phyloP scores from a whole-genome alignment of 2,888 invertebrate genomes.

The Zootermopsis nevadensis region DNA sequence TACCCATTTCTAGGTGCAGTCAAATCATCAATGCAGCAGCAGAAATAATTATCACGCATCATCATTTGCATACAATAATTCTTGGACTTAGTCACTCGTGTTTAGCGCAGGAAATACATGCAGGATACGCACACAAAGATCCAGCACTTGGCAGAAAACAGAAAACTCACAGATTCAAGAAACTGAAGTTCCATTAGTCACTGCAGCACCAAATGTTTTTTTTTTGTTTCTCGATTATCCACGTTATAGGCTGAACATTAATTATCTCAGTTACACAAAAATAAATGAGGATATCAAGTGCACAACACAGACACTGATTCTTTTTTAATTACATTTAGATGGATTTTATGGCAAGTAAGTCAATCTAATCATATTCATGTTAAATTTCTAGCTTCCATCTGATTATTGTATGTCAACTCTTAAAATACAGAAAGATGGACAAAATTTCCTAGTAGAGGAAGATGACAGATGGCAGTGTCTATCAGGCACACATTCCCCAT shows the following conservation, averaged over 20 bases:
- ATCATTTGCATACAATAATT: background rate
- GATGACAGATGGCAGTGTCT: constrained; percentile 31
- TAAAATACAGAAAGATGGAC: background rate
- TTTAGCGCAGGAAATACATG: background rate
- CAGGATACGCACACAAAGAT: background rate
- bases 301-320: constrained; percentile 35
- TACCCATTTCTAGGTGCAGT: constrained; percentile 31
- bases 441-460: background rate
- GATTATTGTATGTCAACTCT: constrained; percentile 3
- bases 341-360: constrained; percentile 44
- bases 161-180: constrained; percentile 7
- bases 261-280: constrained; percentile 21
- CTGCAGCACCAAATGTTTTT: constrained; percentile 37
- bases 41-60: constrained; percentile 7
- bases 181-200: constrained; percentile 6
- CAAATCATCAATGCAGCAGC: background rate
- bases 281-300: constrained; percentile 34
- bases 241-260: constrained; percentile 25
- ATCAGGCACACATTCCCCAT: constrained; percentile 3
- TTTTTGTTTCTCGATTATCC: constrained; percentile 1
- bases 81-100: background rate
- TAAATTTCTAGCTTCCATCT: background rate
- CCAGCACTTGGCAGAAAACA: constrained; percentile 43
- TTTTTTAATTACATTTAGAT: constrained; percentile 40
- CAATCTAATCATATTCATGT: background rate